Conservation (phyloP, 2,888 invertebrate species). For the Ischnura elegans region DNA sequence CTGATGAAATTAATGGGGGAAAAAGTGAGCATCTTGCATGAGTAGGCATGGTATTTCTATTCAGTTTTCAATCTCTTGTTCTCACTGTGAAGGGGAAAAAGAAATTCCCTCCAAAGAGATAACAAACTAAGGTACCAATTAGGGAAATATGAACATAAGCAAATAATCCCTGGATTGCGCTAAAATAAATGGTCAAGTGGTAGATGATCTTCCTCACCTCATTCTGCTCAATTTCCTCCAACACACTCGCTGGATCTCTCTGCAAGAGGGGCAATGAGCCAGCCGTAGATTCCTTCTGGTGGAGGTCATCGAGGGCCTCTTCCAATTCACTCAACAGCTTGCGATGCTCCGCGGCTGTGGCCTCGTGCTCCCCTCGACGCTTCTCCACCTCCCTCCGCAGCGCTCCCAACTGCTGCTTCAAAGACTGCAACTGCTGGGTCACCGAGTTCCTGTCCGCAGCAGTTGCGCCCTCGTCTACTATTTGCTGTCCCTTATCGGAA, state of each 20-base stretch:
- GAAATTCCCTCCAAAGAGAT: no score
- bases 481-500: conserved; percentile 95
- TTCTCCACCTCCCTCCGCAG: conserved; percentile 90
- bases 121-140: no score
- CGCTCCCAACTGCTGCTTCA: conserved; percentile 90
- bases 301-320: conserved; percentile 90
- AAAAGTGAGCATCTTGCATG: no score
- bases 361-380: conserved; percentile 92
- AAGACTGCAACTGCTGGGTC: conserved; percentile 90
- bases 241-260: conserved; percentile 88
- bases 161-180: no score
- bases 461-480: conserved; percentile 90
- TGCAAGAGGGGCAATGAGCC: conserved; percentile 91
- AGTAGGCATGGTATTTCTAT: no score
- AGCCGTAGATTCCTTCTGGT: conserved; percentile 89
- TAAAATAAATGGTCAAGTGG: no score
- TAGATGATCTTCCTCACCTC: conserved; percentile 78
- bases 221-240: conserved; percentile 89
- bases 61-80: no score
- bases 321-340: conserved; percentile 91
- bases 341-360: conserved; percentile 92
- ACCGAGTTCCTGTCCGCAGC: conserved; percentile 92
- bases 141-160: no score
- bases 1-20: no score
- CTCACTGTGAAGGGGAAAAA: no score